Base-by-base conservation (phyloP, 2,113 vertebrate genomes). In the Tachysurus fulvidraco region DNA sequence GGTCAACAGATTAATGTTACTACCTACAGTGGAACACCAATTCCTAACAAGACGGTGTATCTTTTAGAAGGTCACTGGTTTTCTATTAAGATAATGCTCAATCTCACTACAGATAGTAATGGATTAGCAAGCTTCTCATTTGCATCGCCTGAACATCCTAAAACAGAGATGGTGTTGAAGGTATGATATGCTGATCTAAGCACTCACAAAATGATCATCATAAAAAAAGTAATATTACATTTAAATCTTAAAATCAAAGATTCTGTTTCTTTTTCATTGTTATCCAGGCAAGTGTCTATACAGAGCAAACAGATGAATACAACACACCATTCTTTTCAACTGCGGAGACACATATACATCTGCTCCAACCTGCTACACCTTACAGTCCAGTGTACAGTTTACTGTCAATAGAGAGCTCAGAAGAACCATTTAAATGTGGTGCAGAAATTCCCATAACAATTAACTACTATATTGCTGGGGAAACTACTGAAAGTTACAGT, bases 51-150 rank as follows among this genome's bases (percentile, higher is more conserved):
- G 87, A 3, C 0, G 0, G n/a, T 95, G 3, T 90, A 92, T 77
- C 83, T 95, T 69, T 88, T 88, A 1, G 62, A 89, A 60, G 90
- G 91, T 4, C 0, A 71, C 1, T 46, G 0, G 0, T 92, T 91
- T 91, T 62, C 83, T 4, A 0, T 74, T 6, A 3, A 7, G 0
- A 57, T 6, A 8, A 30, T 91, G 0, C 80, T 90, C 28, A 95
- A 94, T 50, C 87, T 94, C 28, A 95, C 94, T 8, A 94, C 94
- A 13, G 88, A 95, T 83, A 59, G 2, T 0, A 25, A 92, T 1
- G 95, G 95, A 30, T 9, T 93, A 0, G 93, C 93, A 7, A 3
- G 36, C 2, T 95, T 95, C 87, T 88, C 92, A 46, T 3, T 89
- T 28, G 67, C 74, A 12, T 74, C 83, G 17, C 83, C 85, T 52